Evolutionary conservation across 1,140 invertebrate species (phyloP).

Genomic region (Atta colombica): DNA sequence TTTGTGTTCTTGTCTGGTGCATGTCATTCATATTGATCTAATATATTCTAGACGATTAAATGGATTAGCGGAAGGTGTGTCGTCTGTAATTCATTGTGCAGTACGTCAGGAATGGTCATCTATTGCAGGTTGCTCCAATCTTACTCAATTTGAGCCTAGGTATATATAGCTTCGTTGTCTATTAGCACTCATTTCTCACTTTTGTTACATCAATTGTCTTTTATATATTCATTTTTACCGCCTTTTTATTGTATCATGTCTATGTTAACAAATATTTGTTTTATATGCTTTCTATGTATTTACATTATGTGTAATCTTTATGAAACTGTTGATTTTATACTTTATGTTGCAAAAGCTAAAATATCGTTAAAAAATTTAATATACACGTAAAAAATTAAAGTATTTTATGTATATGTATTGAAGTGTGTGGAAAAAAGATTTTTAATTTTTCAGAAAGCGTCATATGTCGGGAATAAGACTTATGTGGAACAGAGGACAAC

Average conservation of each 20-base stretch:
- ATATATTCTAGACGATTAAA: slow-evolving; percentile 88
- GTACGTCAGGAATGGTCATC: slow-evolving; percentile 88
- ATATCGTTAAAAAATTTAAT: neutral
- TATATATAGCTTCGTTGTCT: slow-evolving; percentile 78
- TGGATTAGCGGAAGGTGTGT: slow-evolving; percentile 90
- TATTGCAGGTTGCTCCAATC: slow-evolving; percentile 86
- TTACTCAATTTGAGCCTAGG: slow-evolving; percentile 89
- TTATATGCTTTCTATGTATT: slow-evolving; percentile 2
- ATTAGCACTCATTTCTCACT: neutral
- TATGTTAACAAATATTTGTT: neutral
- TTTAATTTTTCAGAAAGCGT: slow-evolving; percentile 86
- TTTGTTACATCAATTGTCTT: slow-evolving; percentile 37
- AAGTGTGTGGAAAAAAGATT: slow-evolving; percentile 31
- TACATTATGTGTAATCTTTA: slow-evolving; percentile 8
- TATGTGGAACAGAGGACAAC: slow-evolving; percentile 91
- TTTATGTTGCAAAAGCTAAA: neutral
- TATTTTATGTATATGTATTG: neutral
- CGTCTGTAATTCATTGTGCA: slow-evolving; percentile 90
- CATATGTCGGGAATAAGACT: slow-evolving; percentile 91
- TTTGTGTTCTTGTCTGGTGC: slow-evolving; percentile 9
- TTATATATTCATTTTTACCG: neutral
- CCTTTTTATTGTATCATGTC: slow-evolving; percentile 18
- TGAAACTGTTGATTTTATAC: neutral
- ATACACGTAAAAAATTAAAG: neutral
- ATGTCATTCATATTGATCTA: slow-evolving; percentile 38